Evolutionary conservation across 2,797 vertebrate genomes (phyloP).

Genomic region (Cryptoblepharus egeriae): DNA sequence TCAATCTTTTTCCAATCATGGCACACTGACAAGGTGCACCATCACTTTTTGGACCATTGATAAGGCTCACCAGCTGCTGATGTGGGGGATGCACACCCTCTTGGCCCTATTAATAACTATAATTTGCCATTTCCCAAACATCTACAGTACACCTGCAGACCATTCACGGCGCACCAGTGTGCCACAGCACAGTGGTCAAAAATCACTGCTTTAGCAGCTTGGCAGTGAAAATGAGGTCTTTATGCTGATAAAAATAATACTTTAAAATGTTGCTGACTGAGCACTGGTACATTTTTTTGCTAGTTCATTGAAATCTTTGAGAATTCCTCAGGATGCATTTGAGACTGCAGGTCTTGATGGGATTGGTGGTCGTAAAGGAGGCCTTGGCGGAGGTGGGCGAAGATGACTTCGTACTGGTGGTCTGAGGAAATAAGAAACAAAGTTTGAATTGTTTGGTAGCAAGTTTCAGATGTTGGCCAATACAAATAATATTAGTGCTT

Average conservation of each 20-base stretch:
- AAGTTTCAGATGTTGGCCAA: background rate
- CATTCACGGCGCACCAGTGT: no score
- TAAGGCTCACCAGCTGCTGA: no score
- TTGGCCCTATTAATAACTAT: no score
- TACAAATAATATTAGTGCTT: background rate
- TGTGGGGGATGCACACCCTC: no score
- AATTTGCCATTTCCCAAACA: no score
- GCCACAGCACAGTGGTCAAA: no score
- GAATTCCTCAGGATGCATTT: background rate
- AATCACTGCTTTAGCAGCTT: constrained; percentile 25
- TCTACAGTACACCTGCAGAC: no score
- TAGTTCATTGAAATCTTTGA: background rate
- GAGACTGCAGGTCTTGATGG: constrained; percentile 47
- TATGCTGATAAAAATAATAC: constrained; percentile 6
- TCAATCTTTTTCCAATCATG: no score
- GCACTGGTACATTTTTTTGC: background rate
- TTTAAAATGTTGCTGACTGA: constrained; percentile 5
- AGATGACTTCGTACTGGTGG: constrained; percentile 33
- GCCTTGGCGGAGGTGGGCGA: constrained; percentile 40
- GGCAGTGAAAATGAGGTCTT: background rate
- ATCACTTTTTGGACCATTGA: no score
- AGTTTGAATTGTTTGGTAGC: background rate
- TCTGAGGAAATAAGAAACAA: constrained; percentile 36
- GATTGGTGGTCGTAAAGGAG: background rate
- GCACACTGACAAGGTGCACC: no score